Evolutionary conservation across 2,113 vertebrate species (phyloP).

Genomic region (Festucalex cinctus): DNA sequence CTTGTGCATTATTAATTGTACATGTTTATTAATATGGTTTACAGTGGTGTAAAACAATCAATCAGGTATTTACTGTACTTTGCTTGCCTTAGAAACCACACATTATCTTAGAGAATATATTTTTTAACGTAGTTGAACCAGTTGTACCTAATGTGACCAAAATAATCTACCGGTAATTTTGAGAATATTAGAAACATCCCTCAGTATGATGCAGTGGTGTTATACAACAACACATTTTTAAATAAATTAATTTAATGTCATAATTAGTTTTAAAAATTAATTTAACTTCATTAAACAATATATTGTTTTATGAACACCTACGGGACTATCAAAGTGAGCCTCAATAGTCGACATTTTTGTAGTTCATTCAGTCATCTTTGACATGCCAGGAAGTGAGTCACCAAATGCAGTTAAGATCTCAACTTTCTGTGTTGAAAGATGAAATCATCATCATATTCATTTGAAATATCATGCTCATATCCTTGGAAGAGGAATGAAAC

Average conservation of each 20-base stretch:
- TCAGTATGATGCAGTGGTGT: neutral
- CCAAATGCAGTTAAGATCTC: no score
- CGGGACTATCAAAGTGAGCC: neutral
- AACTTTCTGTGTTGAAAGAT: no score
- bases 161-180: neutral
- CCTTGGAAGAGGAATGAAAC: no score
- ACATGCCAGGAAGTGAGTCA: no score
- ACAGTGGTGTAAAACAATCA: neutral
- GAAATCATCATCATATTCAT: no score
- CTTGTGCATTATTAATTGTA: neutral
- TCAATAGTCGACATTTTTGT: neutral
- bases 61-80: neutral
- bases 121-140: neutral
- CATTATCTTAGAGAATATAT: neutral
- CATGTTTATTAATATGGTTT: constrained; percentile 1
- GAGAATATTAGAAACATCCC: neutral
- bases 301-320: neutral
- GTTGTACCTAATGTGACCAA: neutral
- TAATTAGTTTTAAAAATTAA: no score
- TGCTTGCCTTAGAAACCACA: neutral
- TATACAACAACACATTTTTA: neutral
- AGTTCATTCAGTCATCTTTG: no score
- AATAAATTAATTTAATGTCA: no score
- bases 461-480: no score
- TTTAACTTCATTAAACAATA: no score